Conservation (phyloP, 2,797 vertebrate genomes). For the Malacoctenus gilli region DNA sequence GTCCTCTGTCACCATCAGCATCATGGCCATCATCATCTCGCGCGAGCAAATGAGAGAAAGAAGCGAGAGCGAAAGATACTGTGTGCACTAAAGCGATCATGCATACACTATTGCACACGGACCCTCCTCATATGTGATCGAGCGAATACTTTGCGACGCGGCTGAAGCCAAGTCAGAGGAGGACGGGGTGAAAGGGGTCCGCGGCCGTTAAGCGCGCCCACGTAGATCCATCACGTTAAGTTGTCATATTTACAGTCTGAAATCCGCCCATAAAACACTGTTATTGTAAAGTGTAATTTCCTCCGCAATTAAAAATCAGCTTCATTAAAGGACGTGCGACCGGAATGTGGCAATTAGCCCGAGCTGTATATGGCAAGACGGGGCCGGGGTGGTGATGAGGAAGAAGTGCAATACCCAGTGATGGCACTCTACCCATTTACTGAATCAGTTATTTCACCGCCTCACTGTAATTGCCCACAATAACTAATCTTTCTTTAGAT, state of each 20-base stretch:
- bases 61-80: constrained; percentile 28
- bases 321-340: constrained; percentile 77
- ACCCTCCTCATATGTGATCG: constrained; percentile 38
- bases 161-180: constrained; percentile 32
- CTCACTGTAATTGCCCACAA: constrained; percentile 36
- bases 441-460: constrained; percentile 50
- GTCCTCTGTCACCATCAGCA: constrained; percentile 3
- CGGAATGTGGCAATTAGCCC: constrained; percentile 73
- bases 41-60: constrained; percentile 26
- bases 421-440: constrained; percentile 45
- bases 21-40: constrained; percentile 19
- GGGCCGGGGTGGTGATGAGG: constrained; percentile 18
- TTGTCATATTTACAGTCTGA: constrained; percentile 77
- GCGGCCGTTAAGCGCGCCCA: constrained; percentile 59
- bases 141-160: constrained; percentile 21
- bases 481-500: constrained; percentile 32
- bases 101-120: constrained; percentile 49
- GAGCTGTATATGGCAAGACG: constrained; percentile 34
- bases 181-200: constrained; percentile 60
- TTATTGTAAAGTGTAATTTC: constrained; percentile 77
- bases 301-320: constrained; percentile 77
- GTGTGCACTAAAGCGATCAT: constrained; percentile 46
- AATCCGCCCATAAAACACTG: constrained; percentile 75
- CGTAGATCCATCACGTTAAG: constrained; percentile 66
- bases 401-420: constrained; percentile 17